Evolutionary conservation across 2,888 invertebrate genomes (phyloP), one percentile per base, ranked within the genome.

Genomic region (Euspilapteryx auroguttella): DNA sequence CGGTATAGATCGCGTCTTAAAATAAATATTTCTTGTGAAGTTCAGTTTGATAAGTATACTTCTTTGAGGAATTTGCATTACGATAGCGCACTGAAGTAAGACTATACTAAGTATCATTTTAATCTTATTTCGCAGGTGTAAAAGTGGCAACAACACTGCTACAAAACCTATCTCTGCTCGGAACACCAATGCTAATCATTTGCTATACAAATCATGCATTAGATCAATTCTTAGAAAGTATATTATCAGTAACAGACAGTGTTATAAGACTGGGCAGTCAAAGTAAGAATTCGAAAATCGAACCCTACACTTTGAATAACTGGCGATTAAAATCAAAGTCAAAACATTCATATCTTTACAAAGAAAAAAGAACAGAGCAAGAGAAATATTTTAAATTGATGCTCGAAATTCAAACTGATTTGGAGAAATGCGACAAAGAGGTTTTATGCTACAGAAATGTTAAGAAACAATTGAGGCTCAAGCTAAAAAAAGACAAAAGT

Each of bases 131-230:
- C n/a, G n/a, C n/a, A n/a, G n/a, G n/a, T n/a, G 62, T 89, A 15
- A 85, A 87, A 76, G 81, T 94, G 12, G 83, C 86, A 1, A 68
- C 82, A 30, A 79, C 81, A 0, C 47, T 93, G 13, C 52, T 91
- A 2, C 55, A 77, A 32, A 90, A 87, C 48, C 37, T 69, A 8
- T 66, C 73, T 6, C 46, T 76, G n/a, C 69, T 73, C 37, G 63
- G 63, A n/a, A 62, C 65, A 2, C 87, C 87, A 1, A 85, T 92
- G 51, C 61, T 92, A 7, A 69, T 93, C 0, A 82, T 93, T 12
- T 89, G 90, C 44, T 89, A 83, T 50, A 92, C 91, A 5, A 93
- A 94, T 64, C 89, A 91, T 50, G 91, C 92, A 4, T 59, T 94
- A 24, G 93, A 93, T 63, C 90, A 92, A 49, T 92, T 93, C 50